Evolutionary conservation across 92 coral and sea anemone species (phyloP), one percentile per base, ranked within the genome.

Genomic region (Epizoanthus fatuus): DNA sequence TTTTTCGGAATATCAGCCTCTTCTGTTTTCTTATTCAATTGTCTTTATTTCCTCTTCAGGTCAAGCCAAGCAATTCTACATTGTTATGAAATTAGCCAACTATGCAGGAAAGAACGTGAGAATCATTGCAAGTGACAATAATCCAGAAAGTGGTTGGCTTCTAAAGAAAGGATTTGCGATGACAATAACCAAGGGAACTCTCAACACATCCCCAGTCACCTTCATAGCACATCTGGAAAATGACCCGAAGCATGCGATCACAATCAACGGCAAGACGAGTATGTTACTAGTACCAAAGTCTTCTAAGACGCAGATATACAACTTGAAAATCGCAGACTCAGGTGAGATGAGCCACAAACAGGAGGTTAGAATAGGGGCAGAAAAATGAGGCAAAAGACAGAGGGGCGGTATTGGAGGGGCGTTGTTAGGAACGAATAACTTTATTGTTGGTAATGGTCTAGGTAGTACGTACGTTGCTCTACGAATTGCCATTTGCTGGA

Each of bases 91-190:
- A 65, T 67, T 96, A 35, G 74, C 69, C 69, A 96, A 96, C 73
- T 72, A 70, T 25, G 87, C 91, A 6, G 92, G 96, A 4, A 87
- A 93, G 38, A 89, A 93, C 81, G 93, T 89, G 0, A 47, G 76
- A 3, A 44, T 96, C 40, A 71, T 40, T 37, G 66, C 93, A 2
- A 77, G 94, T 42, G 90, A 91, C 66, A 84, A 85, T 40, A 81
- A 85, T 25, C 91, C 88, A 15, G 54, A 75, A 45, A 37, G 87
- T n/a, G 88, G 88, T 6, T 83, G 92, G 92, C 64, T 64, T 19
- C 92, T 96, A 15, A 96, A 91, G 81, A 88, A 93, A 42, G 82
- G 82, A 47, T 86, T 75, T 35, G 86, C 88, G 88, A 91, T 95
- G 89, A 69, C 29, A 8, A 84, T 96, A 49, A 90, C 89, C 37